Evolutionary conservation across 2,113 vertebrate genomes (phyloP).

Genomic region (Anarhynchus alexandrinus): DNA sequence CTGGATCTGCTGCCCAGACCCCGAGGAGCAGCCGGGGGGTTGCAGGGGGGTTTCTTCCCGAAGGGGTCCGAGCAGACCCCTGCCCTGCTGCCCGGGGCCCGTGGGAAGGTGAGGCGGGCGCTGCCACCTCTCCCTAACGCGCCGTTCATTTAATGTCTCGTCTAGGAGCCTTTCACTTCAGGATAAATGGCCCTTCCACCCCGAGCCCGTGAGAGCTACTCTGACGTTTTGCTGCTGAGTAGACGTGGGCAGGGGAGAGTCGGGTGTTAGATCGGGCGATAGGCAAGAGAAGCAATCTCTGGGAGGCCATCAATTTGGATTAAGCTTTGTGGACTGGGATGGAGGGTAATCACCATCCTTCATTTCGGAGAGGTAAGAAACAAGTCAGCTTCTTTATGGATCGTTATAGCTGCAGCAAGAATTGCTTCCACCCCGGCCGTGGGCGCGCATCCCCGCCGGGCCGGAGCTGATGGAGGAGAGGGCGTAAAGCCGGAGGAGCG

Average conservation of each 20-base stretch:
- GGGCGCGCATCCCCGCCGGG: accelerated
- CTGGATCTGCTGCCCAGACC: not conserved
- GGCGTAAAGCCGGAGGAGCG: not conserved
- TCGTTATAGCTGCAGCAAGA: not conserved
- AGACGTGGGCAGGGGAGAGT: not conserved
- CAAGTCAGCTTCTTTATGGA: constrained; percentile 27
- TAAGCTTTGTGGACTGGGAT: constrained; percentile 36
- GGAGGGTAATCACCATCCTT: constrained; percentile 50
- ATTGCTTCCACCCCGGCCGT: not conserved
- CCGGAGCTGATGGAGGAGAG: not conserved
- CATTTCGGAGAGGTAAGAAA: constrained; percentile 34
- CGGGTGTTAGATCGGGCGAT: not conserved
- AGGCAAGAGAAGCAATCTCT: constrained; percentile 11
- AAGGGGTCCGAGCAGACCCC: not conserved
- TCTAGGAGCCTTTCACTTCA: not conserved
- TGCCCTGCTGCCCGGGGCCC: not conserved
- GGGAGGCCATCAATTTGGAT: constrained; percentile 33
- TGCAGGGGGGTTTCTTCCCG: not conserved
- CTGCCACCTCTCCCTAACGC: not conserved
- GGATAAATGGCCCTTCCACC: not conserved
- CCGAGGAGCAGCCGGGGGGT: accelerated
- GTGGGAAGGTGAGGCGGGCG: not conserved
- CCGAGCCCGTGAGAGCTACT: not conserved
- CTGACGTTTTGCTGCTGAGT: not conserved
- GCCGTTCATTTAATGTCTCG: not conserved